Percentiles rank a stretch among this genome's conserved stretches.
Conservation (phyloP, 2,113 vertebrate genomes). For the Phaethon lepturus region DNA sequence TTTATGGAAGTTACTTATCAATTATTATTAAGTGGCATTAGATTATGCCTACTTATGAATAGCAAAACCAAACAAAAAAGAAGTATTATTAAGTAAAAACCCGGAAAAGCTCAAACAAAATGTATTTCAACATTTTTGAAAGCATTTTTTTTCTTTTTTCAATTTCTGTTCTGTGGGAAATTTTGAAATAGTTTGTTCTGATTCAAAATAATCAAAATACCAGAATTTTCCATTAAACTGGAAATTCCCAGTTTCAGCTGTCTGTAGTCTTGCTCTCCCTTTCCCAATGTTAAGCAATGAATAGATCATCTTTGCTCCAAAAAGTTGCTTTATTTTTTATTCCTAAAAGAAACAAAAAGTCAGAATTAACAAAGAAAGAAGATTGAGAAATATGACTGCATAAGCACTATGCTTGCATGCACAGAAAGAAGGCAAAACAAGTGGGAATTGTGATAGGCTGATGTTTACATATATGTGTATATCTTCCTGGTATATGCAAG, state of each 20-base stretch:
- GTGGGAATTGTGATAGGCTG: background rate
- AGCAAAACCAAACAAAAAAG: background rate
- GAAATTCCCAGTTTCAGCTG: slow-evolving; percentile 37
- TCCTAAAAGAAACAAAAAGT: background rate
- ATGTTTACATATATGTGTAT: background rate
- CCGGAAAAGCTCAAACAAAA: background rate
- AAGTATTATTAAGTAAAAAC: background rate
- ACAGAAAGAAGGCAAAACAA: background rate
- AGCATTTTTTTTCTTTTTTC: background rate
- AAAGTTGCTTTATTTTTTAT: background rate
- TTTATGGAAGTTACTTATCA: background rate
- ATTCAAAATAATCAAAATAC: slow-evolving; percentile 40
- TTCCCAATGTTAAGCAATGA: slow-evolving; percentile 2
- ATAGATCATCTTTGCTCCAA: slow-evolving; percentile 9
- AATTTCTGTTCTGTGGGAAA: slow-evolving; percentile 36
- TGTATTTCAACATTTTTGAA: slow-evolving; percentile 31
- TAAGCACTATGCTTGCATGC: background rate
- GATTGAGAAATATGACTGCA: background rate
- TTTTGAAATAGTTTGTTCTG: slow-evolving; percentile 57
- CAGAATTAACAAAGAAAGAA: background rate
- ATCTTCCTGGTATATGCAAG: background rate
- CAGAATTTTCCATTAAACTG: slow-evolving; percentile 58
- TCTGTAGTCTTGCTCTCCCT: slow-evolving; percentile 4
- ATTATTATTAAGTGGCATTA: background rate
- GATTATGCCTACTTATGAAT: background rate